A percentile compares a stretch with the other conserved stretches of the same genome.
Evolutionary conservation across 2,797 vertebrate genomes (phyloP).

Genomic region (Myotis planiceps): DNA sequence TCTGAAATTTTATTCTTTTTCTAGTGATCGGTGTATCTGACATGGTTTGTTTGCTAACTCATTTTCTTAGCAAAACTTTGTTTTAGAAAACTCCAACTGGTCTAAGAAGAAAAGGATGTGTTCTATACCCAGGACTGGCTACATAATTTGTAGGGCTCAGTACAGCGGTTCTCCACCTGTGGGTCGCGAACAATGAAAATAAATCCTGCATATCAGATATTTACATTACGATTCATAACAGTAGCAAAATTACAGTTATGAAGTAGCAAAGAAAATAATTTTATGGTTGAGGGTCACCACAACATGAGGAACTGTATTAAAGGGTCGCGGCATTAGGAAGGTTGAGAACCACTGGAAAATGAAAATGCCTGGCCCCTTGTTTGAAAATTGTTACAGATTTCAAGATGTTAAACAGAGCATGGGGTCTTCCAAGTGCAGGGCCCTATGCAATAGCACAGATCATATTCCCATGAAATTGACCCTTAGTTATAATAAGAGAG

Average conservation of each 20-base stretch:
- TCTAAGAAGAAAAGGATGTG: neutral
- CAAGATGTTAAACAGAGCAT: neutral
- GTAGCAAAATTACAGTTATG: no score
- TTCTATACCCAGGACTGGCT: neutral
- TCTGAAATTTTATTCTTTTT: neutral
- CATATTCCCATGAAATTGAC: neutral
- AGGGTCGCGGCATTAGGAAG: no score
- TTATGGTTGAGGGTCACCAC: no score
- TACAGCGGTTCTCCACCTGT: no score
- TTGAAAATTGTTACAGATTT: conserved; percentile 14
- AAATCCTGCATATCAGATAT: no score
- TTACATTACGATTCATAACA: no score
- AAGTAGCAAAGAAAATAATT: no score
- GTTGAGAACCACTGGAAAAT: neutral
- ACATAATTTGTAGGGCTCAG: neutral
- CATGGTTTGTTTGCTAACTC: neutral
- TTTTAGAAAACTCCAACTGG: conserved; percentile 13
- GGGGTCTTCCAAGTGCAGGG: neutral
- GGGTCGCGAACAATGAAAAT: no score
- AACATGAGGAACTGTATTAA: no score
- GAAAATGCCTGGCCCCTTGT: neutral
- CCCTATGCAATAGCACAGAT: neutral
- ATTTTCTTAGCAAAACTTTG: conserved; percentile 26
- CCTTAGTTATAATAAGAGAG: neutral
- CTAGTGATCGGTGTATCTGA: neutral